These are phyloP conservation scores for Haliclona indistincta DNA, from an alignment of 37 sponge, comb jelly and placozoan genomes.

Conservation along the genomic window DNA sequence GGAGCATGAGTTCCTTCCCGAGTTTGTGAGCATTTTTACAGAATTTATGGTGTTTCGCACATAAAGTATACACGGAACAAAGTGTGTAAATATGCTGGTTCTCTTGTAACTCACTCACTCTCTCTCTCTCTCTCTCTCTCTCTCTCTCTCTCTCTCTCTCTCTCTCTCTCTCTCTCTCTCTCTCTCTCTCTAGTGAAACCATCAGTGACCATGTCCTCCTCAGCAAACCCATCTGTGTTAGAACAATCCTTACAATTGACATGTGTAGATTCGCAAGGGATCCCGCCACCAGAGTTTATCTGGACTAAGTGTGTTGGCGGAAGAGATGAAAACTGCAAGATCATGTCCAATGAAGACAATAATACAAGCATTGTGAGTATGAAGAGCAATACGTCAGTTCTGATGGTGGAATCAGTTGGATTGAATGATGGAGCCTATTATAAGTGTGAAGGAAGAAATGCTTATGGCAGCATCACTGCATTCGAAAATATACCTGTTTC, in stretches of 20 bases:
- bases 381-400: not conserved
- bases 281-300: not conserved
- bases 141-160: slow-evolving; percentile 25
- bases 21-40: no score
- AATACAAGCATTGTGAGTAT: not conserved
- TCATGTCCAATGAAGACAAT: not conserved
- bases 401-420: not conserved
- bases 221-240: not conserved
- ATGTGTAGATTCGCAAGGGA: not conserved
- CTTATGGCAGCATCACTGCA: not conserved
- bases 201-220: not conserved
- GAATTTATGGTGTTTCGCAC: no score
- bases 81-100: no score
- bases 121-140: slow-evolving; percentile 28
- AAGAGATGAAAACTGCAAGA: no score
- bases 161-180: slow-evolving; percentile 36
- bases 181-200: slow-evolving; percentile 20
- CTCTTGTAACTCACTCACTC: slow-evolving; percentile 11
- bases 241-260: not conserved
- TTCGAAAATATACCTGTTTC: no score
- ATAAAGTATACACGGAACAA: no score
- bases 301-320: not conserved
- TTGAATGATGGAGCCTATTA: not conserved
- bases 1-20: no score
- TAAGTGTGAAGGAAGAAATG: not conserved